Base-by-base conservation (phyloP, 2,888 invertebrate genomes). In the Diarsia rubi region DNA sequence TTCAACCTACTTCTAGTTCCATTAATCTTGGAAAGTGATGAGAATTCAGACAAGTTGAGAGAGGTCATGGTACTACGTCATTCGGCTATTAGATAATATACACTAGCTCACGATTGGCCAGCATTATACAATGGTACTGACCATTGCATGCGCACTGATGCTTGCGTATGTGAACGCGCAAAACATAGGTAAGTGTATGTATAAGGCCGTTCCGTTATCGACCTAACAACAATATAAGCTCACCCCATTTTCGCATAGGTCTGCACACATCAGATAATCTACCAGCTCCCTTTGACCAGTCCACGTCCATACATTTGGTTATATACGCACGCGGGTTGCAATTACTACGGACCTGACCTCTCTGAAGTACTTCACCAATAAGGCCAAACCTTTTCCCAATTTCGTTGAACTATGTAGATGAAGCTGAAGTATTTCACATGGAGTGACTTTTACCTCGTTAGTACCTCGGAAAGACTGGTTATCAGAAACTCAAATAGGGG, bases 11-110 rank as follows among this genome's bases (percentile, higher is more conserved):
- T 77, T 3, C 19, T n/a, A 27, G 65, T 69, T 60, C n/a, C n/a
- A 82, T 54, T 75, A 69, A 65, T 65, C 64, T 79, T 68, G 66
- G 76, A 69, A 47, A 83, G 49, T 66, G 14, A 66, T 68, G 67
- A 59, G 47, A 69, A 73, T 59, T 47, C 49, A 69, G 14, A 52
- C 69, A 65, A 59, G 73, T 83, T 73, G 68, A 44, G 72, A 27
- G 45, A 73, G 73, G 81, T 81, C 69, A 77, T 45, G 62, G 54
- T 16, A 31, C 37, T 73, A 69, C 67, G 66, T 83, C 59, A 62
- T 45, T 12, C 11, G 52, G 6, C 8, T 52, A 44, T 52, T 64
- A 68, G 67, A 74, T 79, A 77, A 78, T 49, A 16, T 37, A 16
- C 16, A 64, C 42, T 68, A 70, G 31, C 44, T 42, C 19, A 44